Evolutionary conservation across 2,113 vertebrate genomes (phyloP).

Genomic region (Desmodus rotundus): DNA sequence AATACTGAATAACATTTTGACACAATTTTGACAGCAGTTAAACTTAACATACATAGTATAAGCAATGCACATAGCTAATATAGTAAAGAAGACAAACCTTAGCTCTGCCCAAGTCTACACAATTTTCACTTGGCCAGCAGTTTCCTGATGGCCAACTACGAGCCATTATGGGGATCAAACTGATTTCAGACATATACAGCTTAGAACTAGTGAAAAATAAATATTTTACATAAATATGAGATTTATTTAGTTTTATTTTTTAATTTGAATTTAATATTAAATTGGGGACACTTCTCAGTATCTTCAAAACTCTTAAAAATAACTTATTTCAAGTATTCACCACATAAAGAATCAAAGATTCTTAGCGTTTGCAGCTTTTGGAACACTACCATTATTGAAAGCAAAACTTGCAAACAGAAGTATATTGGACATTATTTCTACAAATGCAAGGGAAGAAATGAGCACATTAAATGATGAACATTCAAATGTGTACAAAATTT

Average conservation of each 20-base stretch:
- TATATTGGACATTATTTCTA: conserved; percentile 16
- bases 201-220: neutral
- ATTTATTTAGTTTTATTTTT: neutral
- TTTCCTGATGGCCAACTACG: rapidly evolving
- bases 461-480: conserved; percentile 31
- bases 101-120: neutral
- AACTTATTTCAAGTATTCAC: neutral
- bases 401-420: neutral
- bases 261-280: neutral
- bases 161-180: rapidly evolving
- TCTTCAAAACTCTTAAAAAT: neutral
- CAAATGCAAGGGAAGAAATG: neutral
- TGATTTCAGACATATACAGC: neutral
- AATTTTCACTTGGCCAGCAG: no score
- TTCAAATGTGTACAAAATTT: conserved; percentile 13
- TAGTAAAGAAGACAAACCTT: neutral
- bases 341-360: neutral
- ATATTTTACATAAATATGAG: neutral
- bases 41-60: neutral
- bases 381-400: conserved; percentile 22
- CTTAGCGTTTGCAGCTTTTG: neutral
- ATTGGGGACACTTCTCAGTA: conserved; percentile 23
- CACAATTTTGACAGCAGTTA: neutral
- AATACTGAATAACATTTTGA: neutral
- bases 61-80: rapidly evolving